A percentile compares a stretch with the other conserved stretches of the same genome.
Evolutionary conservation across 2,797 vertebrate species (phyloP).

Genomic region (Falco biarmicus): DNA sequence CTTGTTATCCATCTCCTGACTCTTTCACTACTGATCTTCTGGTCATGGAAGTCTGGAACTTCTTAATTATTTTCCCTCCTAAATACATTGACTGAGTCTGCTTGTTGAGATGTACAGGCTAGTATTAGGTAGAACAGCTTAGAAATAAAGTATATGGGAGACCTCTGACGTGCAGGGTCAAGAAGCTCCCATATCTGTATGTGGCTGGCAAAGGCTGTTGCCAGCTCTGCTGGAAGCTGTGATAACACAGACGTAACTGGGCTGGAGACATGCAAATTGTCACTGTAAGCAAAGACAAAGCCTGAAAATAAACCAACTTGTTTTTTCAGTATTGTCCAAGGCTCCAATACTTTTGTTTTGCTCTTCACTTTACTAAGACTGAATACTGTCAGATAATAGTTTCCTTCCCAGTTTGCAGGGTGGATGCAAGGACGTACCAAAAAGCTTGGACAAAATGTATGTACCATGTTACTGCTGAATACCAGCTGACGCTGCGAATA

Average conservation of each 20-base stretch:
- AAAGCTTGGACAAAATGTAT: neutral
- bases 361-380: neutral
- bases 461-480: neutral
- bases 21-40: neutral
- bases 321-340: neutral
- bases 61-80: neutral
- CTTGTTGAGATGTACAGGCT: neutral
- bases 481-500: neutral
- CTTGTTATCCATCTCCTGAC: neutral
- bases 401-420: neutral
- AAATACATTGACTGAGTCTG: neutral
- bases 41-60: neutral
- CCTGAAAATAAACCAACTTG: neutral
- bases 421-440: neutral
- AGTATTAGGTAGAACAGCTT: neutral
- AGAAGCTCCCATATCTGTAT: accelerated
- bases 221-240: neutral
- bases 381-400: neutral
- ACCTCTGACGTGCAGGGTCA: neutral
- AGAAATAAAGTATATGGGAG: neutral
- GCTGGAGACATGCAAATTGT: neutral
- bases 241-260: neutral
- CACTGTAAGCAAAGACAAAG: neutral
- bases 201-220: neutral
- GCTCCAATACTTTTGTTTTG: neutral